phyloP scores from a whole-genome alignment of 2,113 vertebrate species.

The Centropus bengalensis region DNA sequence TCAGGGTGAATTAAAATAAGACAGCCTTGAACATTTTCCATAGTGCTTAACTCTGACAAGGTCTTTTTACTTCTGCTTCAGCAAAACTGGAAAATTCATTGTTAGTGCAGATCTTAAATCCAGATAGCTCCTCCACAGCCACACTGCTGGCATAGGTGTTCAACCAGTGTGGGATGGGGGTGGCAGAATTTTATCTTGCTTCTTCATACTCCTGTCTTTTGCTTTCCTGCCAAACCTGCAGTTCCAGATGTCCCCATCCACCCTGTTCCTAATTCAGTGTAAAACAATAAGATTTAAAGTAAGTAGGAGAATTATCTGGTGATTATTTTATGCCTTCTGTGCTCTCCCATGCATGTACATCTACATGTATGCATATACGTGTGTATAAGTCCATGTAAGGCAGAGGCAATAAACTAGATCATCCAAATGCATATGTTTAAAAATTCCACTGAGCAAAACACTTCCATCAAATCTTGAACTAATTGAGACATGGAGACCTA shows the following conservation, averaged over 20 bases:
- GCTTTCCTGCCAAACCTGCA: neutral
- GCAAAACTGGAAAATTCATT: conserved; percentile 10
- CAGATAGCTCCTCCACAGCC: neutral
- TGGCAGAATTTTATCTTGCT: neutral
- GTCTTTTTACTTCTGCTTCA: conserved; percentile 31
- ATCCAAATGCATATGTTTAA: neutral
- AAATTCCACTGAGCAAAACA: neutral
- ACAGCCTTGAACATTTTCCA: conserved; percentile 5
- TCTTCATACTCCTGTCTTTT: neutral
- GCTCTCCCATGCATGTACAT: neutral
- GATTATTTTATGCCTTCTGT: neutral
- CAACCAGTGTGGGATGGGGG: neutral
- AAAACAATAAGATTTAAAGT: neutral
- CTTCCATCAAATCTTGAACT: neutral
- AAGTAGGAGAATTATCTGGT: neutral
- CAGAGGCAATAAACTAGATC: neutral
- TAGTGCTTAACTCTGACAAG: conserved; percentile 26
- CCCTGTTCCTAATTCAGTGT: neutral
- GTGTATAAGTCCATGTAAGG: neutral
- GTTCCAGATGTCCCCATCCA: neutral
- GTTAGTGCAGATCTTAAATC: conserved; percentile 25
- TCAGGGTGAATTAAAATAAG: neutral
- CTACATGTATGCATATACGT: neutral
- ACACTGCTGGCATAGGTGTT: neutral
- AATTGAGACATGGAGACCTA: neutral